Conservation (phyloP, 2,113 vertebrate species). For the Pterocles orientalis region DNA sequence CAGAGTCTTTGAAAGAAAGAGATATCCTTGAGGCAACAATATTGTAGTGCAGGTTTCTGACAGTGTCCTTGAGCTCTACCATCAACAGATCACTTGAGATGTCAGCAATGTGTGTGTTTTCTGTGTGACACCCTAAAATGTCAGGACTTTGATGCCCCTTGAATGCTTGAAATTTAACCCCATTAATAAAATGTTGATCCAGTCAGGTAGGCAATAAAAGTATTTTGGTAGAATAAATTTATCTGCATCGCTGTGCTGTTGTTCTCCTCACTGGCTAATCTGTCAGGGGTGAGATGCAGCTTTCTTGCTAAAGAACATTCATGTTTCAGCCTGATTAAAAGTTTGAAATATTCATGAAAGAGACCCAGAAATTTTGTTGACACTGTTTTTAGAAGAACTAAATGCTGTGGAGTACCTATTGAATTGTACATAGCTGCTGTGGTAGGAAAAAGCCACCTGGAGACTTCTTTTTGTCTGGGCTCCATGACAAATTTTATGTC, state of each 20-base stretch:
- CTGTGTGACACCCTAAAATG: neutral
- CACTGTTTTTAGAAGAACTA: conserved; percentile 17
- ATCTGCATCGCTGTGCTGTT: neutral
- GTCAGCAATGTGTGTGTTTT: neutral
- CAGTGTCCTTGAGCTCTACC: neutral
- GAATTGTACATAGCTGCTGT: conserved; percentile 21
- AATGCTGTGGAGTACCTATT: conserved; percentile 24
- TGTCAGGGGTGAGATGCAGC: neutral
- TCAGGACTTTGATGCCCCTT: neutral
- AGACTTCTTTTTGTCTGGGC: conserved; percentile 23
- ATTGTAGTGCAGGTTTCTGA: neutral
- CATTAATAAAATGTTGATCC: neutral
- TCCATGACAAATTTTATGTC: conserved; percentile 51
- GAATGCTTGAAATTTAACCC: neutral
- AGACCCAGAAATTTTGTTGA: conserved; percentile 37
- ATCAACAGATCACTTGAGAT: neutral
- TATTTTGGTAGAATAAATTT: neutral
- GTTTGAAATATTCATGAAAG: conserved; percentile 21
- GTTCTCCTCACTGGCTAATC: neutral
- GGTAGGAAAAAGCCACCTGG: conserved; percentile 30
- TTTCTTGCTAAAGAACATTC: neutral
- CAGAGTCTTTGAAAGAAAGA: neutral
- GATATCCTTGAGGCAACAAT: neutral
- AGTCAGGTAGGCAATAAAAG: neutral
- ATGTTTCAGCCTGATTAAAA: conserved; percentile 35